Base-by-base conservation (phyloP, 2,797 vertebrate genomes). In the Coracias cyanogaster region DNA sequence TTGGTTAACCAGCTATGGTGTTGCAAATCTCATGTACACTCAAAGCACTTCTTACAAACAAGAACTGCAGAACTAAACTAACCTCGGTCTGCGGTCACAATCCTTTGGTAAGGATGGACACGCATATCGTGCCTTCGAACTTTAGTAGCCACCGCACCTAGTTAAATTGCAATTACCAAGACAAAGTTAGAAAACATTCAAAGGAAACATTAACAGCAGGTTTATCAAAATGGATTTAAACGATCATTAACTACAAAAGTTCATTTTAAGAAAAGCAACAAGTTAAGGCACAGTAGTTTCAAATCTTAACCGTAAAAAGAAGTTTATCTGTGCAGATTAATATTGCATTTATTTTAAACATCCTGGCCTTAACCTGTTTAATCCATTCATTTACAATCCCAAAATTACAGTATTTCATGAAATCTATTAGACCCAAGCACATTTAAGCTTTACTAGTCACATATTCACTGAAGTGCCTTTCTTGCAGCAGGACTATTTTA, bases 41-140 rank as follows among this genome's bases (percentile, higher is more conserved):
- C 98, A 97, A 96, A 93, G 96, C 97, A 98, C 97, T 97, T 98
- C 97, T 98, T 96, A 98, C 76, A 97, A 97, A 98, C 97, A 98
- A 98, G 98, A 98, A 98, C 98, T 98, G 98, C 98, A 98, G 98
- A 98, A 99, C 99, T 99, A 99, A 99, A 99, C 99, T 99, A 99
- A 99, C 99, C 99, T 99, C 99, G 99, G 99, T 99, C 99, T 99
- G 99, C 99, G 99, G 99, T 99, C 99, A 99, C 98, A 99, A 99
- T 99, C 99, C 99, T 99, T 99, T 99, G 99, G 99, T 99, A 99
- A 99, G 99, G 99, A 99, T 99, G 99, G 99, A 99, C 99, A 98
- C 99, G 99, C 99, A 99, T 99, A 99, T 99, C 99, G 99, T 99
- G 99, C 99, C 99, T 99, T 99, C 99, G 99, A 99, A 99, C 99